These are phyloP conservation scores for Solen grandis DNA, from an alignment of 1,140 invertebrate genomes.

Conservation along the genomic window DNA sequence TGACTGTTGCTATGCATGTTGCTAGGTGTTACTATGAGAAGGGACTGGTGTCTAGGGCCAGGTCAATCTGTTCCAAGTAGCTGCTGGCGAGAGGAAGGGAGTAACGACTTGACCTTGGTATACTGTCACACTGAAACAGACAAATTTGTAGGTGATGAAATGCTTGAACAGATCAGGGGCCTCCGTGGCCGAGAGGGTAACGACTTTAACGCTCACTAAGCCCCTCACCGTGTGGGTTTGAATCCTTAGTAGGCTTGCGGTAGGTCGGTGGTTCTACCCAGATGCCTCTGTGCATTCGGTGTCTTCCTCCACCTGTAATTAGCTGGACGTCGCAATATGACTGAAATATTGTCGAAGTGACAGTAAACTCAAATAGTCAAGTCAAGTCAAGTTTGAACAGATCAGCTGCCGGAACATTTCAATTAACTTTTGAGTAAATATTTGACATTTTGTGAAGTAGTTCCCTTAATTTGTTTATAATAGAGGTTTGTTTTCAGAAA, in stretches of 20 bases:
- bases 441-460: not conserved
- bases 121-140: constrained; percentile 82
- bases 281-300: no score
- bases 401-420: not conserved
- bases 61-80: constrained; percentile 83
- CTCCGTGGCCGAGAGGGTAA: not conserved
- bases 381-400: no score
- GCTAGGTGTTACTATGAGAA: not conserved
- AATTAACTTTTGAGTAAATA: not conserved
- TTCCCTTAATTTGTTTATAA: not conserved
- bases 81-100: constrained; percentile 83
- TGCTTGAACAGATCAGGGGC: not conserved
- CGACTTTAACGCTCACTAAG: no score
- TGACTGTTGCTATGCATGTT: not conserved
- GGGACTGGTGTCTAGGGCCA: constrained; percentile 56
- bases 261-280: no score
- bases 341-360: no score
- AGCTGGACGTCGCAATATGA: no score
- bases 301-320: no score
- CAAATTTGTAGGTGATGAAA: constrained; percentile 42
- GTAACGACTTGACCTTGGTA: constrained; percentile 81
- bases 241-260: no score
- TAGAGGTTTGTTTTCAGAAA: no score
- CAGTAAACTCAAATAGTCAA: no score
- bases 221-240: no score